These are phyloP conservation scores for Spinibarbus caldwelli DNA, from an alignment of 2,797 vertebrate genomes.

Conservation along the genomic window DNA sequence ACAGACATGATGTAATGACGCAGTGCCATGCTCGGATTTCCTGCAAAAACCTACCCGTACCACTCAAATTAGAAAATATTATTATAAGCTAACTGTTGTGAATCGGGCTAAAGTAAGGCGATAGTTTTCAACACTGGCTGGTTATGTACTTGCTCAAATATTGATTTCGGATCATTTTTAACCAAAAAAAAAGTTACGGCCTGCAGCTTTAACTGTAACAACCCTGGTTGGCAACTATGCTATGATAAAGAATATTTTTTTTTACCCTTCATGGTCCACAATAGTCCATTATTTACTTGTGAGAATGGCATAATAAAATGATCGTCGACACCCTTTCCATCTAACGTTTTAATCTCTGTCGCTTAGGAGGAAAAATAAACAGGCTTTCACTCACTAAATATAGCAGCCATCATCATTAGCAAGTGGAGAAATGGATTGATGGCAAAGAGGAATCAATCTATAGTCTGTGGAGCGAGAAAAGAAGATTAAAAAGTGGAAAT, in stretches of 20 bases:
- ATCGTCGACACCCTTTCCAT: conserved; percentile 43
- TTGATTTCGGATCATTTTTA: too few species aligned
- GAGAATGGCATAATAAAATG: conserved; percentile 50
- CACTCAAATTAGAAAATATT: too few species aligned
- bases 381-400: conserved; percentile 52
- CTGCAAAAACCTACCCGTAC: too few species aligned
- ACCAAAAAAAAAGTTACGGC: too few species aligned
- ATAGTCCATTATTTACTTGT: conserved; percentile 43
- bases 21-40: too few species aligned
- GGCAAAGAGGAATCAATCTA: conserved; percentile 56
- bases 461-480: conserved; percentile 46
- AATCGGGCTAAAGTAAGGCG: too few species aligned
- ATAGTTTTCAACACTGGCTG: too few species aligned
- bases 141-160: too few species aligned
- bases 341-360: conserved; percentile 59
- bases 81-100: too few species aligned
- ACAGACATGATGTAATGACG: too few species aligned
- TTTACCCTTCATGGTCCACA: conserved; percentile 33
- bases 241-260: background rate
- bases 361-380: conserved; percentile 48
- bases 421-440: conserved; percentile 54
- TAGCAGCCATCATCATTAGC: conserved; percentile 57
- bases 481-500: conserved; percentile 56
- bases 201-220: background rate
- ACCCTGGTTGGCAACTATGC: background rate